Percentiles rank a stretch among this genome's conserved stretches.
These are phyloP conservation scores for Phenacoccus solenopsis DNA, from an alignment of 1,140 invertebrate genomes.

Conservation along the genomic window DNA sequence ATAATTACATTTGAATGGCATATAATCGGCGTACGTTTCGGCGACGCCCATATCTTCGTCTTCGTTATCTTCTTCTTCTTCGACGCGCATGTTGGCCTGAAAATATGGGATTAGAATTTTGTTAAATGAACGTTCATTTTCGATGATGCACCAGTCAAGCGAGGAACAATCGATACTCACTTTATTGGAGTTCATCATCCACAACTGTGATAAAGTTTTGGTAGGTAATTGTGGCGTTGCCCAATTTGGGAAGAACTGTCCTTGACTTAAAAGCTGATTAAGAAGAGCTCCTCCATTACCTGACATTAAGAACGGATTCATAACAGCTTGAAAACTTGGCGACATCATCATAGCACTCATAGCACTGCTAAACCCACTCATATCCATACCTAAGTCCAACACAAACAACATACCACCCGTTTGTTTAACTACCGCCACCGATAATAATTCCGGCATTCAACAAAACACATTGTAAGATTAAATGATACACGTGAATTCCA, in stretches of 20 bases:
- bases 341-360: conserved; percentile 10
- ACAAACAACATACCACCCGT: background rate
- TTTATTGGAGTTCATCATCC: conserved; percentile 1
- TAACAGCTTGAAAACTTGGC: conserved; percentile 4
- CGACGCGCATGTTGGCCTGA: conserved; percentile 23
- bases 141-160: background rate
- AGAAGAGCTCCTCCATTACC: background rate
- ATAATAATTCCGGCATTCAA: too few species aligned
- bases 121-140: too few species aligned
- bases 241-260: background rate
- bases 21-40: conserved; percentile 96
- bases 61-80: conserved; percentile 73
- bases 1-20: conserved; percentile 79
- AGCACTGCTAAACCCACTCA: conserved; percentile 2
- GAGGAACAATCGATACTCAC: background rate
- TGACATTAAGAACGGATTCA: conserved; percentile 1
- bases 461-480: too few species aligned
- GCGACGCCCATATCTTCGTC: conserved; percentile 95
- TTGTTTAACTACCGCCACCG: background rate
- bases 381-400: background rate
- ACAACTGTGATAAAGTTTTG: background rate
- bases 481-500: too few species aligned
- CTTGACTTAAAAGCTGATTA: background rate
- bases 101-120: background rate
- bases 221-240: background rate